A percentile compares a stretch with the other conserved stretches of the same genome.
These are phyloP conservation scores for Temnothorax curvispinosus DNA, from an alignment of 1,140 invertebrate species.

Conservation along the genomic window DNA sequence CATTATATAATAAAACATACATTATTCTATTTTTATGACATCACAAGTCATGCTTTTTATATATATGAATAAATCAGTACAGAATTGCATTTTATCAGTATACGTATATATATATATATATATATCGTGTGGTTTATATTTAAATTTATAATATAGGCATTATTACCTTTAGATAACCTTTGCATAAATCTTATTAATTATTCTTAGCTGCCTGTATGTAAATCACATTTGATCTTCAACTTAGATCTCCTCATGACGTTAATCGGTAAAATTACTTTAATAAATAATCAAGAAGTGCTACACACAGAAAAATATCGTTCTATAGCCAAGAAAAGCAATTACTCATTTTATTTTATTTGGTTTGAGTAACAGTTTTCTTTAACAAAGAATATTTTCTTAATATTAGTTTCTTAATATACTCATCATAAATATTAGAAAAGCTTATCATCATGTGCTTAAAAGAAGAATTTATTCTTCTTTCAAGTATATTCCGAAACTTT, in stretches of 20 bases:
- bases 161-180: not conserved
- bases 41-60: not conserved
- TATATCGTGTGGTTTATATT: not conserved
- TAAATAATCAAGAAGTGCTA: not conserved
- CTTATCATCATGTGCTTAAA: too few species aligned
- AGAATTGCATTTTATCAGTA: not conserved
- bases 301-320: too few species aligned
- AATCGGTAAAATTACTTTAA: not conserved
- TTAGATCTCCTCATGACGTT: not conserved
- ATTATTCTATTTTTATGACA: conserved; percentile 11
- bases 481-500: too few species aligned
- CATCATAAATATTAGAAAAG: too few species aligned
- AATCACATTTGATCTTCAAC: not conserved
- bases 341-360: too few species aligned
- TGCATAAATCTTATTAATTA: not conserved
- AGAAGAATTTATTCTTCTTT: too few species aligned
- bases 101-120: too few species aligned
- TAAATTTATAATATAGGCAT: not conserved
- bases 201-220: not conserved
- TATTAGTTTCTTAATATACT: too few species aligned
- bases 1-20: conserved; percentile 5
- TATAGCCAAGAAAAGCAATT: too few species aligned
- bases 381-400: too few species aligned
- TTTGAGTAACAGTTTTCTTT: too few species aligned
- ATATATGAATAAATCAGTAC: not conserved